Percentiles rank a stretch among this genome's conserved stretches.
Evolutionary conservation across 2,797 vertebrate genomes (phyloP).

Genomic region (Brachyrhaphis roseni): DNA sequence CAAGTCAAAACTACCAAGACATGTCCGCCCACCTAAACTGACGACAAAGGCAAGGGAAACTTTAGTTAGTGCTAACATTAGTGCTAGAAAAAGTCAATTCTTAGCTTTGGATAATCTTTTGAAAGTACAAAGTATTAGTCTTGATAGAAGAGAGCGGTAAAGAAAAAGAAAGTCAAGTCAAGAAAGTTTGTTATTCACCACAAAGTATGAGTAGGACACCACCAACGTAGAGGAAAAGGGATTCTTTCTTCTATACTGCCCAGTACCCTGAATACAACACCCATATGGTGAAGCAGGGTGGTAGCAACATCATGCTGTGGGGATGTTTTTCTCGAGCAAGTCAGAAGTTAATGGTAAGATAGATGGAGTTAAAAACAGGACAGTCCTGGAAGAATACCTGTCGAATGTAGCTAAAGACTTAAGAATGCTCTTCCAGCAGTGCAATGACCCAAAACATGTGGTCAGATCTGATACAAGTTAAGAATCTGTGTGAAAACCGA

Average conservation of each 20-base stretch:
- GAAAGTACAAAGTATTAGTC: not conserved
- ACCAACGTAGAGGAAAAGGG: not conserved
- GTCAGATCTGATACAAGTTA: not conserved
- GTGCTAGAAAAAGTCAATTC: not conserved
- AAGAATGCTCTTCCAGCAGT: not conserved
- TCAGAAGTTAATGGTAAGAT: not conserved
- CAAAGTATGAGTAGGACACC: not conserved
- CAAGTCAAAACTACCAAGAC: not conserved
- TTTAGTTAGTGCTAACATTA: not conserved
- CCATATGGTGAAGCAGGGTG: not conserved
- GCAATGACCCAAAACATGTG: not conserved
- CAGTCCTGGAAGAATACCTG: not conserved
- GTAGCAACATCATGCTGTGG: not conserved
- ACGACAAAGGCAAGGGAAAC: not conserved
- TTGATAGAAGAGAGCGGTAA: not conserved
- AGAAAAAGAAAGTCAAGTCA: not conserved
- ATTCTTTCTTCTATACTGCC: not conserved
- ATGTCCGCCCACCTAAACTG: not conserved
- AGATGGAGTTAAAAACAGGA: not conserved
- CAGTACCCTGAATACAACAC: not conserved
- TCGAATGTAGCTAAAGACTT: not conserved
- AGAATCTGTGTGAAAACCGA: not conserved
- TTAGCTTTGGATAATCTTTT: not conserved
- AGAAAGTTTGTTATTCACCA: not conserved
- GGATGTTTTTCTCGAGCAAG: not conserved